Base-by-base conservation (phyloP, 2,797 vertebrate species). In the Rhinichthys osculus region DNA sequence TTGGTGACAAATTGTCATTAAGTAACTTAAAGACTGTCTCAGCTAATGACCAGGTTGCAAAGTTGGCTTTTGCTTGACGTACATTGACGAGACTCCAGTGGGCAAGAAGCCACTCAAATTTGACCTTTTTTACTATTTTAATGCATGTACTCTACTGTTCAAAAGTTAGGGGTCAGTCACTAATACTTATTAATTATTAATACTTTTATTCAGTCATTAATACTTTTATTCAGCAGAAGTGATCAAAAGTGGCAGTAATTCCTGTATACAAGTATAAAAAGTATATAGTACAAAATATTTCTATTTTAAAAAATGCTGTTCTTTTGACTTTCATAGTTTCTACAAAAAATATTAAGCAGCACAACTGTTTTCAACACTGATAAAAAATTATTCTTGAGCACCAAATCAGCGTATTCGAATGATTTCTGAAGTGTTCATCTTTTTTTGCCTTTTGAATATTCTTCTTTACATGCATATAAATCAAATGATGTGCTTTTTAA, bases 11-110 rank as follows among this genome's bases (percentile, higher is more conserved):
- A 79, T 85, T 72, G 74, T 81, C 62, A 71, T 67, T 59, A 78
- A 84, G 67, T 81, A 83, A 85, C 19, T 73, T 86, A 84, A 86
- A 81, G 86, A 38, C 81, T 81, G 50, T 82, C 50, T 73, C 52
- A 17, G 74, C 30, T 82, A 89, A 87, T 87, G 76, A 88, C 79
- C 80, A 80, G 81, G 78, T 59, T 44, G 59, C 33, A 81, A 52
- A 62, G 57, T 82, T 86, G 69, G 70, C 80, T 64, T 59, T 27
- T 17, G 17, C 27, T 87, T 90, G 86, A 87, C 74, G 50, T 52
- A 82, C 50, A 42, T 27, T 70, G 76, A 90, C 50, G 67, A 30
- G 62, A 30, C 27, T 66, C 44, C n/a, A 50, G 35, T 44, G 23
- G 62, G 50, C 38, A 78, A 40, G 44, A 72, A 38, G 44, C 21